Evolutionary conservation across 2,888 invertebrate species (phyloP), one percentile per base, ranked within the genome.

Genomic region (Mystacides longicornis): DNA sequence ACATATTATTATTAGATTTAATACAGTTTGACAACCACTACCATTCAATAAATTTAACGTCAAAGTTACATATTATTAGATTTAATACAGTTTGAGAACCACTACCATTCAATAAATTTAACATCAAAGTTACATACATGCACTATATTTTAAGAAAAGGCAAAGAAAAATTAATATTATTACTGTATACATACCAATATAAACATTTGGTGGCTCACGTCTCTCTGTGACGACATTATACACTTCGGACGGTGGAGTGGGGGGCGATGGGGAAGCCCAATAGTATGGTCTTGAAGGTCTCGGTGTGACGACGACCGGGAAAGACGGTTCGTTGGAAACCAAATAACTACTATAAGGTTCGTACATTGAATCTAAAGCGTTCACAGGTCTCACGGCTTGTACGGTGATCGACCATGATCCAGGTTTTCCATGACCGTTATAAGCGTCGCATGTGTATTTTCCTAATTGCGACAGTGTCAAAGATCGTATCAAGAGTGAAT

Each of bases 391-490:
- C 60, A 83, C 72, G 0, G 89, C 87, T 65, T 83, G 82, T 14
- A 94, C 78, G 0, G 81, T 79, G 5, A 90, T 81, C 14, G 84
- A 80, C 83, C 89, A 87, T 48, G 88, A 85, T 1, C 86, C 86
- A 3, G 93, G 84, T 63, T 83, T 82, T 11, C 85, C 86, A 7
- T 81, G 68, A 2, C 89, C 91, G 67, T 94, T 94, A 71, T 87
- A 94, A 3, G 91, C 94, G 66, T 89, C 87, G 67, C 96, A 96
- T 4, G 86, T 87, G 73, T 96, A 96, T 50, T 85, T 80, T 3
- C 94, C 95, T 52, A 92, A 79, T 65, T 87, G 87, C 4, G 82
- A 80, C 19, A 86, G 65, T 31, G 81, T 78, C 14, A 94, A 83
- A 1, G 81, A 74, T 52, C 83, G 77, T 65, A 96, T 89, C 57